Base-by-base conservation (phyloP, 2,888 invertebrate species). In the Phytoseiulus persimilis region DNA sequence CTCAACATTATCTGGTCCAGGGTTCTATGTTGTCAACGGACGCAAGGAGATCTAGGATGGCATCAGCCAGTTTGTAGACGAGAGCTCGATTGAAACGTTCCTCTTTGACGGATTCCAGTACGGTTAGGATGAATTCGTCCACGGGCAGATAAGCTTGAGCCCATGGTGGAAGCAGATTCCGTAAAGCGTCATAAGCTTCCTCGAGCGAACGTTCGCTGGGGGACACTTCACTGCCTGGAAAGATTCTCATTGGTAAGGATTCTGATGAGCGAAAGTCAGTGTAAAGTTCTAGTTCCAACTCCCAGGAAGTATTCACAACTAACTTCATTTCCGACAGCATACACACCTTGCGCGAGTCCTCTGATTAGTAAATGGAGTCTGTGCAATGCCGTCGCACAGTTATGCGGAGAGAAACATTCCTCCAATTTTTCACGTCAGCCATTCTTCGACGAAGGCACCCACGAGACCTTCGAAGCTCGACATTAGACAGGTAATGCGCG, bases 71-170 rank as follows among this genome's bases (percentile, higher is more conserved):
- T 33, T 87, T 87, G 33, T 87, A 87, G 87, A 87, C 87, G 87
- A 87, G 87, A 32, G 87, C 87, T 23, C 87, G 87, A 23, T 87
- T 87, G 87, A 87, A 87, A 39, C 87, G 32, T 23, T 87, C 87
- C 33, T 87, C 39, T n/a, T 45, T 87, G 87, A 87, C 39, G 28
- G 87, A 33, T 32, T 87, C 87, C 87, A 87, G 33, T 11, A 32
- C 23, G 45, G 31, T 33, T 9, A 28, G 28, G 45, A 87, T 87
- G n/a, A 87, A 45, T 14, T 87, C 39, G 33, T 87, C 87, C 14
- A 87, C 87, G 0, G 87, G 87, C 28, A 87, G 87, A 33, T 87
- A 87, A 31, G 87, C 32, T 14, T 32, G 45, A 28, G 87, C 39
- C 87, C 87, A 87, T 28, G 32, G 87, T 1, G 87, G 87, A 28